These are phyloP conservation scores for Orthosia cruda DNA, from an alignment of 2,888 invertebrate species.

Conservation along the genomic window DNA sequence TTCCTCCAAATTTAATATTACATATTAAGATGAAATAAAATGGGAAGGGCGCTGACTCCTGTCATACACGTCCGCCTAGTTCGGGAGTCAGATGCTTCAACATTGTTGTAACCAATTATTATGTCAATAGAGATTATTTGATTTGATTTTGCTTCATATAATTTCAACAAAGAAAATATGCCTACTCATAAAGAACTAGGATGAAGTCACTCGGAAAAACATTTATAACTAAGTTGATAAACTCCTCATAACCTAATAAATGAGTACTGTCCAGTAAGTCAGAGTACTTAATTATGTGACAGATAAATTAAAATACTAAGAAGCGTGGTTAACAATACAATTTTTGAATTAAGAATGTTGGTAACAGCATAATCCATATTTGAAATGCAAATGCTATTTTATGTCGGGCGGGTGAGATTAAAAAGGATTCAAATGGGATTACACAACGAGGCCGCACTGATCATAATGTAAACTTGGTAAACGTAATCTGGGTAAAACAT, in stretches of 20 bases:
- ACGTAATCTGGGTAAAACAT: constrained; percentile 66
- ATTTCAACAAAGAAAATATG: not conserved
- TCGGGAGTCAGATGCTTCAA: no score
- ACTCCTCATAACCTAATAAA: not conserved
- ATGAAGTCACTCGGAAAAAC: not conserved
- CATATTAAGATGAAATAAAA: no score
- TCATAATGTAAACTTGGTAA: constrained; percentile 73
- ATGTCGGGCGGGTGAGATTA: constrained; percentile 72
- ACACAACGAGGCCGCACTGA: constrained; percentile 69
- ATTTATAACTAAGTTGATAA: not conserved
- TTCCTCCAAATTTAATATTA: no score
- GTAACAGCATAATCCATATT: constrained; percentile 71
- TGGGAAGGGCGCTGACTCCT: no score
- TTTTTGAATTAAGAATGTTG: constrained; percentile 60
- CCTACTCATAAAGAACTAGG: not conserved
- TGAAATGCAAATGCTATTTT: constrained; percentile 72
- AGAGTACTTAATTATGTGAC: constrained; percentile 16
- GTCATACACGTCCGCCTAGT: no score
- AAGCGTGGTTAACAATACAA: constrained; percentile 52
- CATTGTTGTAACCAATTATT: no score
- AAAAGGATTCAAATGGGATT: constrained; percentile 75
- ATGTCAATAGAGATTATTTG: no score
- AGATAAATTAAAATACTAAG: constrained; percentile 46
- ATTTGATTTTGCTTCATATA: no score
- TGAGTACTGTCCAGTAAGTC: not conserved